These are phyloP conservation scores for Triplophysa rosa DNA, from an alignment of 2,113 vertebrate species.

Conservation along the genomic window DNA sequence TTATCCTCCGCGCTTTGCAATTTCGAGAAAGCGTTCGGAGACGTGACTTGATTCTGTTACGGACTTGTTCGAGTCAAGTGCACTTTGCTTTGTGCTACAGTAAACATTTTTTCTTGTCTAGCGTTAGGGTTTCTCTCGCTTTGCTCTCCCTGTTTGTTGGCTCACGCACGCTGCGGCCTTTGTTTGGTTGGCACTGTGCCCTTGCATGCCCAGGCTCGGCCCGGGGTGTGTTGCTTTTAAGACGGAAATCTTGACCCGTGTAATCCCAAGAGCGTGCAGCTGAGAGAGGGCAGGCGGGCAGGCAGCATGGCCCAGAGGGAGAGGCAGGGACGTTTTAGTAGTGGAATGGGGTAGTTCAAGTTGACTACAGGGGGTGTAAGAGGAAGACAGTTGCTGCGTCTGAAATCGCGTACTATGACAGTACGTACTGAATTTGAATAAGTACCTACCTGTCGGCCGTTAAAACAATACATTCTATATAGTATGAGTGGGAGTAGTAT, in stretches of 20 bases:
- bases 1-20: background rate
- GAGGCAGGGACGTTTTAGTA: background rate
- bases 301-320: background rate
- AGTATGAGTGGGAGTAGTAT: too few relatives aligned
- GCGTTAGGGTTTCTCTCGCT: background rate
- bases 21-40: background rate
- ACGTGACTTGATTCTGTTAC: background rate
- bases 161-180: conserved; percentile 43
- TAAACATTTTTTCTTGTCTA: conserved; percentile 14
- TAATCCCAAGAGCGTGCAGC: conserved; percentile 44
- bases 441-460: too few relatives aligned
- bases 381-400: too few relatives aligned
- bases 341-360: background rate
- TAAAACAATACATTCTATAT: too few relatives aligned
- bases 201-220: conserved; percentile 30
- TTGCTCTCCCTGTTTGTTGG: conserved; percentile 5
- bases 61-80: background rate
- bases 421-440: too few relatives aligned
- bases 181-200: conserved; percentile 50
- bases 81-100: background rate
- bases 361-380: conserved; percentile 5
- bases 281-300: background rate
- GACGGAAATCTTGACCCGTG: conserved; percentile 37
- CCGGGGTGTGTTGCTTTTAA: conserved; percentile 34
- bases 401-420: too few relatives aligned